Evolutionary conservation across 2,888 invertebrate species (phyloP).

Genomic region (Drosophila fungiperda): DNA sequence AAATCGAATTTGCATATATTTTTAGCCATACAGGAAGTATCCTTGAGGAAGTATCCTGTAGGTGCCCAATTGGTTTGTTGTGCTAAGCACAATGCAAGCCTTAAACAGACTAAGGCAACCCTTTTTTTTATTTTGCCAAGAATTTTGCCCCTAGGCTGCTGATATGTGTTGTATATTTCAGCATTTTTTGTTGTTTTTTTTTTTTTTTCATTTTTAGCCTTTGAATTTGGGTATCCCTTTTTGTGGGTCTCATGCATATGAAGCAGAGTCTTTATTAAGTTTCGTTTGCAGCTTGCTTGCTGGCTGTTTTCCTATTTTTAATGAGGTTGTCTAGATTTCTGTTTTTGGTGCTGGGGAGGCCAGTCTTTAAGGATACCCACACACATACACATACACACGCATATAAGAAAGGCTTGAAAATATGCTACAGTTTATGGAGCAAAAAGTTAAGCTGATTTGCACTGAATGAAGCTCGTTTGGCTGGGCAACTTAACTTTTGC

Average conservation of each 20-base stretch:
- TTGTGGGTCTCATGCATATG: constrained; percentile 22
- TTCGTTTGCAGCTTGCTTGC: constrained; percentile 55
- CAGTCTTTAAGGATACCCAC: constrained; percentile 28
- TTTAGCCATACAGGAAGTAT: constrained; percentile 30
- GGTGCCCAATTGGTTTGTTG: constrained; percentile 66
- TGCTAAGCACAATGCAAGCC: constrained; percentile 58
- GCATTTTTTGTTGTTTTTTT: neutral
- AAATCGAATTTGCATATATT: constrained; percentile 70
- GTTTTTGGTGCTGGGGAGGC: neutral
- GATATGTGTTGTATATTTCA: constrained; percentile 25
- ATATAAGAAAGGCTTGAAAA: constrained; percentile 41
- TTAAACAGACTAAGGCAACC: constrained; percentile 46
- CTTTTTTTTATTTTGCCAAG: constrained; percentile 40
- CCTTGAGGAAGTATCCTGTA: constrained; percentile 34
- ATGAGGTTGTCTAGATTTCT: constrained; percentile 68
- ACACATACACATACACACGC: too few relatives aligned
- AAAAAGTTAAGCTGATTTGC: constrained; percentile 76
- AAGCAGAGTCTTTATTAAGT: constrained; percentile 52
- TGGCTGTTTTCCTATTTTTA: constrained; percentile 56
- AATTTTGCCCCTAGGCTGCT: constrained; percentile 45
- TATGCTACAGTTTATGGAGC: constrained; percentile 62
- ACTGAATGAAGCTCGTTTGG: constrained; percentile 56
- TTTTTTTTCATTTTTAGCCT: constrained; percentile 15
- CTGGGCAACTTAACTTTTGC: constrained; percentile 73
- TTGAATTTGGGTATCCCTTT: constrained; percentile 47